phyloP scores from a whole-genome alignment of 2,888 invertebrate genomes.

The Diarsia rubi region DNA sequence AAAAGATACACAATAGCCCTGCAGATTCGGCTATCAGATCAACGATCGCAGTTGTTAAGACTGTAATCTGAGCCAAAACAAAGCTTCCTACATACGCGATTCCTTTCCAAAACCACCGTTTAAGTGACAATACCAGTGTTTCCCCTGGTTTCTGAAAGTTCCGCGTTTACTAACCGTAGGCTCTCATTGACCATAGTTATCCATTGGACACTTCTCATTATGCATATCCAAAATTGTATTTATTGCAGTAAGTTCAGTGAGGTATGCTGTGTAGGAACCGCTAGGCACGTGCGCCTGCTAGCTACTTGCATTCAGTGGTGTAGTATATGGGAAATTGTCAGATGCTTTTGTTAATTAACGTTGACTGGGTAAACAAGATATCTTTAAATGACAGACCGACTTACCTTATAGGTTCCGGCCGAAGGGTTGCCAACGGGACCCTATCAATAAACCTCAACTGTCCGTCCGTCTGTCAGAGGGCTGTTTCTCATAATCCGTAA shows the following conservation, averaged over 20 bases:
- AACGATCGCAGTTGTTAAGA: conserved; percentile 10
- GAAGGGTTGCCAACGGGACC: no score
- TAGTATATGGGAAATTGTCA: conserved; percentile 55
- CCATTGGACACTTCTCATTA: conserved; percentile 61
- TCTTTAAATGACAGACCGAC: not conserved
- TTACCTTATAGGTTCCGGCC: no score
- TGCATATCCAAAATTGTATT: conserved; percentile 71
- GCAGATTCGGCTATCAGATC: not conserved
- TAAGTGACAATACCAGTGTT: conserved; percentile 52
- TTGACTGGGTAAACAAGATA: not conserved
- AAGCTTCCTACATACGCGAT: conserved; percentile 45
- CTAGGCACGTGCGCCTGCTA: conserved; percentile 63
- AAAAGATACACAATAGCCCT: no score
- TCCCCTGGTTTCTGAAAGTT: conserved; percentile 57
- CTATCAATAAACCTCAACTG: no score
- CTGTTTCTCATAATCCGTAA: no score
- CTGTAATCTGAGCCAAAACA: conserved; percentile 7
- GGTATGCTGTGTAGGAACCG: conserved; percentile 57
- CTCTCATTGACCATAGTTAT: conserved; percentile 69
- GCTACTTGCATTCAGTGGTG: conserved; percentile 49
- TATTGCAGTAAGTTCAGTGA: conserved; percentile 61
- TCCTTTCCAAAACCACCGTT: conserved; percentile 36
- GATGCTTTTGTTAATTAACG: conserved; percentile 30
- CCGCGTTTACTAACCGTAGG: conserved; percentile 60
- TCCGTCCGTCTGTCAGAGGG: no score